A percentile compares a stretch with the other conserved stretches of the same genome.
Evolutionary conservation across 2,113 vertebrate genomes (phyloP).

Genomic region (Myotis davidii): DNA sequence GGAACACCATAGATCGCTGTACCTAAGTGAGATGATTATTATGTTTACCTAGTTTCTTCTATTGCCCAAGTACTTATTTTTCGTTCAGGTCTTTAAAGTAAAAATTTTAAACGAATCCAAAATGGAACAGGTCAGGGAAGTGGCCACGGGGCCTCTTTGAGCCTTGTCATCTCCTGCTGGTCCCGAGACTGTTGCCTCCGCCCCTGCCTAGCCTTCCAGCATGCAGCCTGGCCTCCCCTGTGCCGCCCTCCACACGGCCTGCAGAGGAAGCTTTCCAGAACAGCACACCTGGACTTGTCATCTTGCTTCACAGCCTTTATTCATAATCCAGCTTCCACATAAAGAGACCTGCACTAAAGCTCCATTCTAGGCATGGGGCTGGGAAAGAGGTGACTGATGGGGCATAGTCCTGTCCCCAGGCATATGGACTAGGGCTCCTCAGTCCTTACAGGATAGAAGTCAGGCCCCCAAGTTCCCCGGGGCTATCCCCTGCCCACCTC

Average conservation of each 20-base stretch:
- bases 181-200: not conserved
- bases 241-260: not conserved
- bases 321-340: not conserved
- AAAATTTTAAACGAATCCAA: slow-evolving; percentile 13
- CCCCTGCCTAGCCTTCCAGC: not conserved
- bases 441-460: not conserved
- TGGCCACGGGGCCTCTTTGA: not conserved
- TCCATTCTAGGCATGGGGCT: not conserved
- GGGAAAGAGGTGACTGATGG: not conserved
- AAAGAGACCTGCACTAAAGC: not conserved
- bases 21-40: slow-evolving; percentile 48
- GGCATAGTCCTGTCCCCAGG: accelerated
- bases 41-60: slow-evolving; percentile 45
- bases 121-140: slow-evolving; percentile 2
- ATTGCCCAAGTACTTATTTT: slow-evolving; percentile 61
- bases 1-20: not conserved
- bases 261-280: not conserved
- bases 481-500: not conserved
- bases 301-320: not conserved
- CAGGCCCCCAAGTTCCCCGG: not conserved
- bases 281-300: too few species aligned
- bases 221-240: not conserved
- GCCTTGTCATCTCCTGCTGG: not conserved
- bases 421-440: not conserved
- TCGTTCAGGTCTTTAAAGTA: not conserved